Conservation (phyloP, 2,113 vertebrate species). For the Myrmecobius fasciatus region DNA sequence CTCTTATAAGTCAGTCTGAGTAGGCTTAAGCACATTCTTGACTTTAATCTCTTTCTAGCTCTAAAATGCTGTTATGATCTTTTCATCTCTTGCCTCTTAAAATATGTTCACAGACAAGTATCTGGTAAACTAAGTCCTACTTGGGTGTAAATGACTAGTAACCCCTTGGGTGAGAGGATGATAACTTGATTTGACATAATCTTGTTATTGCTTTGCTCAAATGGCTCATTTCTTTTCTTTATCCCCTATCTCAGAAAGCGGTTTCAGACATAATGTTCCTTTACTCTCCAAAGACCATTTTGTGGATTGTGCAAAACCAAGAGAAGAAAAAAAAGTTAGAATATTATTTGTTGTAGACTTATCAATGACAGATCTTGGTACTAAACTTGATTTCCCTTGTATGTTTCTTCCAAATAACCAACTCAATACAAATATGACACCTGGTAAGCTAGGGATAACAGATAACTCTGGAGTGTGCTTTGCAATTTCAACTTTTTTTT, state of each 20-base stretch:
- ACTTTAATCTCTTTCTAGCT: neutral
- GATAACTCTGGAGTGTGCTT: neutral
- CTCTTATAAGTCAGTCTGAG: neutral
- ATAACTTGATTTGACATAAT: neutral
- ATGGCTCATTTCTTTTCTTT: neutral
- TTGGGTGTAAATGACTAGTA: neutral
- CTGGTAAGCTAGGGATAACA: neutral
- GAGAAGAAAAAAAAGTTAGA: neutral
- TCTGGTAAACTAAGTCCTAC: neutral
- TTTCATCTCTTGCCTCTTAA: neutral
- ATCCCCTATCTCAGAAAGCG: neutral
- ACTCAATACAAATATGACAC: neutral
- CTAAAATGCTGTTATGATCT: neutral
- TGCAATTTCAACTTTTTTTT: neutral
- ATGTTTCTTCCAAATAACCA: neutral
- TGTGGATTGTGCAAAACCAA: neutral
- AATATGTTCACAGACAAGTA: neutral
- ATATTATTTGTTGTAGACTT: neutral
- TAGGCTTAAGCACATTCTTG: neutral
- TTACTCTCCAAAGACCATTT: neutral
- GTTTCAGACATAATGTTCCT: neutral
- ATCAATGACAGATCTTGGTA: neutral
- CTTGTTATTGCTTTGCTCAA: neutral
- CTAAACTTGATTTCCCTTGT: constrained; percentile 5
- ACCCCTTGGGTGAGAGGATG: neutral